These are phyloP conservation scores for Pyrocephalus nanus DNA, from an alignment of 2,797 vertebrate genomes.

Conservation along the genomic window DNA sequence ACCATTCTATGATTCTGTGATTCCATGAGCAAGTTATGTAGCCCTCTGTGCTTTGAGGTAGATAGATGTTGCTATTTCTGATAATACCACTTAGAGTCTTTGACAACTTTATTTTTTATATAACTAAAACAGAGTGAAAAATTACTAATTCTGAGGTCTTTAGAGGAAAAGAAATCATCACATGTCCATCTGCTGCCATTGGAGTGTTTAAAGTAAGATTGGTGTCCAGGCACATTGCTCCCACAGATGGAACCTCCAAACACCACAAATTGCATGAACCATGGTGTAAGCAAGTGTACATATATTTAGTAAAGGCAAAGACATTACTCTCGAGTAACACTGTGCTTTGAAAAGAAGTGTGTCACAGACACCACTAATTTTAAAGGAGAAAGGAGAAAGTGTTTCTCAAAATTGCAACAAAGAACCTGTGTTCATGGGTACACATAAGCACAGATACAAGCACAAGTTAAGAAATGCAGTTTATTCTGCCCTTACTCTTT, in stretches of 20 bases:
- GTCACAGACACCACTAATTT: neutral
- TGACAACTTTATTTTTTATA: neutral
- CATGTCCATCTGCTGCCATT: neutral
- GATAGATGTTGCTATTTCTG: neutral
- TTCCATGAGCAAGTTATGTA: neutral
- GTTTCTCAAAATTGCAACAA: neutral
- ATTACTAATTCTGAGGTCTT: neutral
- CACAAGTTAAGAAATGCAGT: rapidly evolving
- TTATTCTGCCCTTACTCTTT: neutral
- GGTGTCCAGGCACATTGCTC: neutral
- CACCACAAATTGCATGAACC: neutral
- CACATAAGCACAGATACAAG: neutral
- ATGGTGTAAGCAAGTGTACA: neutral
- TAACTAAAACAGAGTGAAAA: neutral
- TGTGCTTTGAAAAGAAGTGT: neutral
- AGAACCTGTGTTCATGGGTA: neutral
- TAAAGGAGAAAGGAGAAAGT: neutral
- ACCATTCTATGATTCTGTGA: no score
- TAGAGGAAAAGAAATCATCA: neutral
- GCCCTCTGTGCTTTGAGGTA: neutral
- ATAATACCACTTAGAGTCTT: neutral
- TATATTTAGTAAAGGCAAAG: neutral
- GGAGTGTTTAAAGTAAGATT: neutral
- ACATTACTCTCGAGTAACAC: neutral
- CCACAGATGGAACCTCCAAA: neutral